Evolutionary conservation across 1,140 invertebrate species (phyloP).

Genomic region (Aporrectodea caliginosa): DNA sequence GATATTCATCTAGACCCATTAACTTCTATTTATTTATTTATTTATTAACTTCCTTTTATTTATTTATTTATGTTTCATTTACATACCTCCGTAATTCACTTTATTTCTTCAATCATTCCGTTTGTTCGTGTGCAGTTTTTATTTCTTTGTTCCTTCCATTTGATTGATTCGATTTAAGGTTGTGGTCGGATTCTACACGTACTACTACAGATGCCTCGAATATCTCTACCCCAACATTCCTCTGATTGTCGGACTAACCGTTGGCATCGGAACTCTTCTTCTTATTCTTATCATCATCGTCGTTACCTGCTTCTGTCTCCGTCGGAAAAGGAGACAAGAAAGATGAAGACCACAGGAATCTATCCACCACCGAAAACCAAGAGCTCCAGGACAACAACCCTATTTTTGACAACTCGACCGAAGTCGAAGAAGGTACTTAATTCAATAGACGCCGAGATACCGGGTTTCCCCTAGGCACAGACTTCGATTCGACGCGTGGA

Average conservation of each 20-base stretch:
- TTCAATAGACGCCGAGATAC: not conserved
- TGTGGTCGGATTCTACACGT: not conserved
- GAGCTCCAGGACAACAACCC: not conserved
- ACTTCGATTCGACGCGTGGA: not conserved
- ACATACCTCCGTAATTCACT: too few species aligned
- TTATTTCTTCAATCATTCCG: not conserved
- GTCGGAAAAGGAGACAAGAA: not conserved
- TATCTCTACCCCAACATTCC: not conserved
- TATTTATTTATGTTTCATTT: not conserved
- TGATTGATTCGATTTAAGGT: not conserved
- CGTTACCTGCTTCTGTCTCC: not conserved
- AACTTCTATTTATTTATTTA: too few species aligned
- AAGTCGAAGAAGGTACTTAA: not conserved
- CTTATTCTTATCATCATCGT: not conserved
- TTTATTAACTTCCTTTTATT: not conserved
- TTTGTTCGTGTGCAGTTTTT: not conserved
- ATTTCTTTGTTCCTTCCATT: too few species aligned
- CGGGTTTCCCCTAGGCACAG: not conserved
- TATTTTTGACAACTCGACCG: not conserved
- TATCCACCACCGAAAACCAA: too few species aligned
- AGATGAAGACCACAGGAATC: not conserved
- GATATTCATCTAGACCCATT: too few species aligned
- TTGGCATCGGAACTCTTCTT: not conserved
- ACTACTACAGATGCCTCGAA: not conserved
- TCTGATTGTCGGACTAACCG: not conserved